Evolutionary conservation across 2,113 vertebrate species (phyloP), one percentile per base, ranked within the genome.

Genomic region (Donacobius atricapilla): DNA sequence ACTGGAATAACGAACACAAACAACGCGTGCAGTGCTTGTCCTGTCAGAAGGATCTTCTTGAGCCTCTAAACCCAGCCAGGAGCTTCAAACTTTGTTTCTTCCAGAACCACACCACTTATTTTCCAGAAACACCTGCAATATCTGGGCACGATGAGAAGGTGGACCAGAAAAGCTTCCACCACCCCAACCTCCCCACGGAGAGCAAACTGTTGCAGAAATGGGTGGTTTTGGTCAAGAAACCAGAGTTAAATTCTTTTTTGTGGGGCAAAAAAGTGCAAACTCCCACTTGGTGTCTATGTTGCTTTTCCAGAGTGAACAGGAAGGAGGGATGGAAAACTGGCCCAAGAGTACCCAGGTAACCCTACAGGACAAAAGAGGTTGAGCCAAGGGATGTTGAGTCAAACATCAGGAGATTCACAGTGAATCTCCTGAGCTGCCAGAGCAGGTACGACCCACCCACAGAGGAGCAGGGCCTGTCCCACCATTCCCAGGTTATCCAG

Each of bases 21-120:
- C 31, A 18, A 9, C 4, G 2, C 0, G 0, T 6, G 5, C 9
- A 6, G n/a, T 1, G 15, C 16, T 39, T 10, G 8, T 48, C 11
- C 10, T 2, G 0, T 6, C 31, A 25, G 19, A 28, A 60, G 30
- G 45, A 60, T 11, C 35, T 24, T 37, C 39, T 22, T 0, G 1
- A 53, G 30, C 12, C 42, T 31, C 65, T 5, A 14, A n/a, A 48
- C 8, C 39, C 11, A 64, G 39, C 48, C 39, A 27, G 58, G 35
- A 50, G 21, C 13, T 54, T 24, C 25, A 40, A 19, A 4, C 18
- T 64, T 57, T 1, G 21, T 1, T 56, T 6, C 50, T 45, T 21
- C 30, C 80, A 48, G 16, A 60, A 17, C 6, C 30, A 24, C 20
- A 4, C 4, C 1, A 1, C 13, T 51, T 50, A 2, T 72, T 47